These are phyloP conservation scores for Apogon talboti DNA, from an alignment of 2,797 vertebrate species.

Conservation along the genomic window DNA sequence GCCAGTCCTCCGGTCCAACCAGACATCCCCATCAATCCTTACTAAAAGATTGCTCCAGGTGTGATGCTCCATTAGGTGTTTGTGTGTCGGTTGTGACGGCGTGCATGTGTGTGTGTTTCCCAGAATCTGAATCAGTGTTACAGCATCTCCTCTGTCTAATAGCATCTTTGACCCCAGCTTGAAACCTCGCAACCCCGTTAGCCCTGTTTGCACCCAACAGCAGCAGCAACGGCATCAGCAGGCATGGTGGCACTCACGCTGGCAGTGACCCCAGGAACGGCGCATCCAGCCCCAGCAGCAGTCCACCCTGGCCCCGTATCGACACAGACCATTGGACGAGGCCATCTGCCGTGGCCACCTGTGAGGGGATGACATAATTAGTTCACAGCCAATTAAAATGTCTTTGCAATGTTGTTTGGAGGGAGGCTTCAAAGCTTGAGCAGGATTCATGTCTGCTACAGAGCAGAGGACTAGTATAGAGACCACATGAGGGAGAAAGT, in stretches of 20 bases:
- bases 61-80: slow-evolving; percentile 37
- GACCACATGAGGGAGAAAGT: too few relatives aligned
- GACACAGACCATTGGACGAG: slow-evolving; percentile 91
- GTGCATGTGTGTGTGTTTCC: slow-evolving; percentile 23
- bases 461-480: background rate
- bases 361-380: slow-evolving; percentile 70
- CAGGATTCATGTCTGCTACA: background rate
- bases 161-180: slow-evolving; percentile 61
- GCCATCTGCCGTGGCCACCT: slow-evolving; percentile 95
- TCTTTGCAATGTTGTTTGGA: slow-evolving; percentile 40
- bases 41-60: slow-evolving; percentile 55
- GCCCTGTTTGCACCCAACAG: slow-evolving; percentile 65
- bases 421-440: slow-evolving; percentile 18
- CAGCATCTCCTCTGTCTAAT: slow-evolving; percentile 33
- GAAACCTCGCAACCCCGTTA: slow-evolving; percentile 70
- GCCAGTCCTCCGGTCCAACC: slow-evolving; percentile 19
- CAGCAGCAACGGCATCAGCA: slow-evolving; percentile 62
- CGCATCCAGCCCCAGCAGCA: slow-evolving; percentile 99
- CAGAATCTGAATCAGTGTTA: slow-evolving; percentile 13
- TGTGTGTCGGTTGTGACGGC: slow-evolving; percentile 33
- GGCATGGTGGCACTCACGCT: slow-evolving; percentile 90
- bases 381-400: slow-evolving; percentile 60
- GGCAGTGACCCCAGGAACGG: slow-evolving; percentile 93
- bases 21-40: slow-evolving; percentile 62
- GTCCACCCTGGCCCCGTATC: slow-evolving; percentile 91